Percentiles rank a stretch among this genome's conserved stretches.
phyloP scores from a whole-genome alignment of 1,140 invertebrate species.

The Leptestheria dahalacensis region DNA sequence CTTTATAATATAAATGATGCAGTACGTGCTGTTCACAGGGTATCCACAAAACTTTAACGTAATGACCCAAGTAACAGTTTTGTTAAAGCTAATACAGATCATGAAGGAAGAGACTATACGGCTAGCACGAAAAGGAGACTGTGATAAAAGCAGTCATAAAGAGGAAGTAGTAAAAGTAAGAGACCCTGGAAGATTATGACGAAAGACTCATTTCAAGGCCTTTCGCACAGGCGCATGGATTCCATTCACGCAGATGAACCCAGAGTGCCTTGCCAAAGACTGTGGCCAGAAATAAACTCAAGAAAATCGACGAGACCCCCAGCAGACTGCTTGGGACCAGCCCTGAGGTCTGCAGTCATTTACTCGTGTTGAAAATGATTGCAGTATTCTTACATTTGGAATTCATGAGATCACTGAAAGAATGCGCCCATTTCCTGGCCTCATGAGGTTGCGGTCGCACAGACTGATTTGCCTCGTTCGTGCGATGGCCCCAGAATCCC shows the following conservation, averaged over 20 bases:
- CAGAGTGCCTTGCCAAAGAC: background rate
- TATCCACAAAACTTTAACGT: no score
- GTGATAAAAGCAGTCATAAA: no score
- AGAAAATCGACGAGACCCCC: background rate
- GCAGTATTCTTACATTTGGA: slow-evolving; percentile 10
- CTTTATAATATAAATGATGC: no score
- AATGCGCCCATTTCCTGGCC: slow-evolving; percentile 34
- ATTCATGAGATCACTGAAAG: slow-evolving; percentile 8
- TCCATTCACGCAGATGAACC: background rate
- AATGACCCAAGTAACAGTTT: no score
- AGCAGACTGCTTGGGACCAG: background rate
- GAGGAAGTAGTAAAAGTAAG: no score
- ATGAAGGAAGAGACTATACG: no score
- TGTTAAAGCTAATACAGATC: no score
- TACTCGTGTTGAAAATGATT: background rate
- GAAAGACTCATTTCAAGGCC: no score
- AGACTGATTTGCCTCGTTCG: slow-evolving; percentile 25
- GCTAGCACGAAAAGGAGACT: no score
- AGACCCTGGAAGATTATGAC: no score
- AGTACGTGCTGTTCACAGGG: no score
- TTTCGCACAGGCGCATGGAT: no score
- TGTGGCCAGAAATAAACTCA: background rate
- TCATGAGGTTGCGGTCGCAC: slow-evolving; percentile 31
- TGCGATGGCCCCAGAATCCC: slow-evolving; percentile 31
- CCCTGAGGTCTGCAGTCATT: background rate